phyloP scores from a whole-genome alignment of 2,797 vertebrate species.

The Pteronotus mesoamericanus region DNA sequence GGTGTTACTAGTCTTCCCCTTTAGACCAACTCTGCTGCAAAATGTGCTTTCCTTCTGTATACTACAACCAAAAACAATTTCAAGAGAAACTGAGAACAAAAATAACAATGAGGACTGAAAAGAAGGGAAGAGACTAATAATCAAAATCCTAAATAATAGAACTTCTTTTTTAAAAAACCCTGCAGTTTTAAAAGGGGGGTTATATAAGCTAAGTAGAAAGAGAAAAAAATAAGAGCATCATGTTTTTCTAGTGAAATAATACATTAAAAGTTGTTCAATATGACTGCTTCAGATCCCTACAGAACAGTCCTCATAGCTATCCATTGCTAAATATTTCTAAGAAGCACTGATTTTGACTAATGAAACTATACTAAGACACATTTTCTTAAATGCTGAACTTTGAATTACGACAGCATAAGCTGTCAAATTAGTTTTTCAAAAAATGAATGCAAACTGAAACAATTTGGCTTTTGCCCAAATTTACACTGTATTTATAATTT shows the following conservation, averaged over 20 bases:
- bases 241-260: background rate
- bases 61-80: background rate
- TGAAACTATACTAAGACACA: conserved; percentile 5
- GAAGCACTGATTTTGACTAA: background rate
- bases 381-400: conserved; percentile 39
- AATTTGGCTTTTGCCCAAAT: conserved; percentile 10
- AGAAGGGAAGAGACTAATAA: background rate
- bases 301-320: background rate
- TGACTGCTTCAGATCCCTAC: background rate
- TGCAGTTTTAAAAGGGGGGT: background rate
- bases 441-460: conserved; percentile 10
- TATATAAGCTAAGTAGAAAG: background rate
- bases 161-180: background rate
- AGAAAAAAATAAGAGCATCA: background rate
- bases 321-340: conserved; percentile 48
- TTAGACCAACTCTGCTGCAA: background rate
- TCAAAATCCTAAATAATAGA: background rate
- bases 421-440: background rate
- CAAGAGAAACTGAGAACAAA: background rate
- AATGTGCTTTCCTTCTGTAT: background rate
- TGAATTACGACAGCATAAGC: background rate
- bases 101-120: background rate
- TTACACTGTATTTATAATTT: background rate
- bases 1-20: background rate
- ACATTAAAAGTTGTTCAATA: background rate